Evolutionary conservation across 1,140 invertebrate genomes (phyloP), one percentile per base, ranked within the genome.

Genomic region (Prorops nasuta): DNA sequence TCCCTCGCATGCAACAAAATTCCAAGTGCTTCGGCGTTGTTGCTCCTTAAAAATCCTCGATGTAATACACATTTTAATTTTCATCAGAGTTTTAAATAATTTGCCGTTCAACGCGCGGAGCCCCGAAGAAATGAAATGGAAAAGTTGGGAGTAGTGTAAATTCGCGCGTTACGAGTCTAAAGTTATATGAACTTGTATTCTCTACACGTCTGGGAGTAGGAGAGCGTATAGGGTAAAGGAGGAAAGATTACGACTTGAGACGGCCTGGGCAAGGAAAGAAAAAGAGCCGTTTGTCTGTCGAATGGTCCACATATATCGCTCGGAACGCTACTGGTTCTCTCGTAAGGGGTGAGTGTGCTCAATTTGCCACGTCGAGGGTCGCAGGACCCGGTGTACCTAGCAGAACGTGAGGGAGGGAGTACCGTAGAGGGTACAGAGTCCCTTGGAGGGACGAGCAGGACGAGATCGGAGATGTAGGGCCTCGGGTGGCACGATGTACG

Each of bases 401-500:
- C 42, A 63, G 57, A 49, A 64, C 57, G 51, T 48, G 48, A 44
- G 53, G 42, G 15, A 39, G 53, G 44, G 47, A 28, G 24, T 28
- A 28, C 4, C 24, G 24, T 28, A 10, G 24, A 28, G 24, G 4
- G 10, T 28, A 28, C 43, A 38, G 45, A 44, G 58, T 57, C 58
- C 44, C 54, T 54, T 42, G 31, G 55, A 62, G 54, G 47, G 48
- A 60, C 46, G 51, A 54, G 45, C 44, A 53, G 64, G 56, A 69
- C 54, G 63, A 62, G 55, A 49, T 52, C 46, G 45, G 63, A 74
- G 73, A 75, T 75, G 69, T 75, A 76, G 64, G 64, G 69, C 68
- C 72, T 71, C 64, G 64, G 70, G 64, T 73, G 57, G 60, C 67
- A 72, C 69, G 71, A 76, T 75, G 65, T 77, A 76, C 72, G 72